These are phyloP conservation scores for mouse (Mus musculus) DNA, from an alignment of 2,113 vertebrate genomes.

Conservation along the genomic window GRCm39 chrX:110496001-110496500, in stretches of 20 bases:
- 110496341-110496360: constrained; percentile 37
- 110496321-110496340: constrained; percentile 10
- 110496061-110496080: constrained; percentile 49
- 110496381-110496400: constrained; percentile 44
- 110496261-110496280: constrained; percentile 17
- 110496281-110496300: constrained; percentile 54
- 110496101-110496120: constrained; percentile 42
- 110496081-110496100: constrained; percentile 61
- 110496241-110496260: constrained; percentile 33
- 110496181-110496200: constrained; percentile 45
- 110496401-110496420: neutral
- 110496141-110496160: constrained; percentile 49
- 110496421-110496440: constrained; percentile 24
- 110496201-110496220: constrained; percentile 64
- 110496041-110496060: neutral
- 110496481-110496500: neutral
- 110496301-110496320: constrained; percentile 36
- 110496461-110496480: neutral
- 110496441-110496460: constrained; percentile 10
- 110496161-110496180: constrained; percentile 48
- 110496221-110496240: constrained; percentile 54
- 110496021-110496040: constrained; percentile 12
- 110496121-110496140: neutral
- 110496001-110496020: constrained; percentile 21
- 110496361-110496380: constrained; percentile 22